Evolutionary conservation across 2,113 vertebrate genomes (phyloP).

Genomic region (Toxotes jaculatrix): DNA sequence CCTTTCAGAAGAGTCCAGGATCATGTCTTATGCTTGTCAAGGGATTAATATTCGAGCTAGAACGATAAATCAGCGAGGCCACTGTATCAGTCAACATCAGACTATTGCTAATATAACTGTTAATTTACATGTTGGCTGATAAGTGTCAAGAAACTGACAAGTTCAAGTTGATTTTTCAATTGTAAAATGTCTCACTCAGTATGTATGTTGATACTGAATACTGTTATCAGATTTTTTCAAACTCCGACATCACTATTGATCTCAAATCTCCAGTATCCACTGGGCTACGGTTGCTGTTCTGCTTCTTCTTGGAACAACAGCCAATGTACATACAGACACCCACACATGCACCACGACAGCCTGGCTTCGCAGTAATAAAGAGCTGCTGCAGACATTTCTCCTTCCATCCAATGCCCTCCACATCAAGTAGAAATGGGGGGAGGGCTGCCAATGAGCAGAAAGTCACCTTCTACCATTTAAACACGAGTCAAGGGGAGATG

Average conservation of each 20-base stretch:
- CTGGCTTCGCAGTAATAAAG: constrained; percentile 21
- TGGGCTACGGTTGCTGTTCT: background rate
- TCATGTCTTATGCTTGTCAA: too few species aligned
- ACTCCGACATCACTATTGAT: too few species aligned
- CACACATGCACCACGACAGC: constrained; percentile 47
- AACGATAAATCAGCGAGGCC: too few species aligned
- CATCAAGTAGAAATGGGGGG: constrained; percentile 1
- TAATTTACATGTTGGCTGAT: too few species aligned
- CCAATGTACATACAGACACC: background rate
- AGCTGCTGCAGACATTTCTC: constrained; percentile 54
- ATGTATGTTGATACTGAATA: too few species aligned
- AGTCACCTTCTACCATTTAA: constrained; percentile 57
- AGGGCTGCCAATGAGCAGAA: constrained; percentile 15
- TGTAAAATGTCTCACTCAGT: too few species aligned
- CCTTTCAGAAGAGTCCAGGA: background rate
- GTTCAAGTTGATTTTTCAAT: too few species aligned
- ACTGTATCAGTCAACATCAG: too few species aligned
- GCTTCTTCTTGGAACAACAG: background rate
- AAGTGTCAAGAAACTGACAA: too few species aligned
- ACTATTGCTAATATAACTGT: too few species aligned
- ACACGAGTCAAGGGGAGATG: constrained; percentile 29
- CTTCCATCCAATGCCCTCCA: constrained; percentile 32
- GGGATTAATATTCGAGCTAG: too few species aligned
- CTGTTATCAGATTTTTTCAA: too few species aligned
- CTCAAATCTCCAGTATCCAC: background rate